phyloP scores from a whole-genome alignment of 1,140 invertebrate genomes.

The Caenorhabditis briggsae region DNA sequence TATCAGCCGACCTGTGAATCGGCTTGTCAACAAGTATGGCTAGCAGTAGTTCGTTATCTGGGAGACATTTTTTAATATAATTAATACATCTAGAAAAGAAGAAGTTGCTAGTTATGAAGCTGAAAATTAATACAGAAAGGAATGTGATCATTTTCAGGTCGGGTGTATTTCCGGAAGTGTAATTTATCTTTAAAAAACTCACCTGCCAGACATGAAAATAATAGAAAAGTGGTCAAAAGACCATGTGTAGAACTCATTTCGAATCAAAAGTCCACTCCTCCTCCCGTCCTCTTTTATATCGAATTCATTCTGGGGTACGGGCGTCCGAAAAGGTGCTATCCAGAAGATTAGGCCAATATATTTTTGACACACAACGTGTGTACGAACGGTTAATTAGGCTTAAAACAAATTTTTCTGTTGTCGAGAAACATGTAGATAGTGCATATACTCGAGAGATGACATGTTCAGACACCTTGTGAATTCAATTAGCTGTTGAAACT shows the following conservation, averaged over 20 bases:
- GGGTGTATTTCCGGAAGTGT: too few species aligned
- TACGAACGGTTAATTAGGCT: slow-evolving; percentile 28
- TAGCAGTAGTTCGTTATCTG: too few species aligned
- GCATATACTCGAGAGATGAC: slow-evolving; percentile 6
- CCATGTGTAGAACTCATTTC: background rate
- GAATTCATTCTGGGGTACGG: background rate
- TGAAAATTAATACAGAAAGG: too few species aligned
- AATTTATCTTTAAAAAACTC: background rate
- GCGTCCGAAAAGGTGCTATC: slow-evolving; percentile 37
- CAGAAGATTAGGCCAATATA: slow-evolving; percentile 21
- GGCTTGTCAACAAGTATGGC: too few species aligned
- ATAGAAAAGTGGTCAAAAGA: background rate
- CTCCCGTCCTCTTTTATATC: slow-evolving; percentile 14
- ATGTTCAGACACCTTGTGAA: slow-evolving; percentile 16
- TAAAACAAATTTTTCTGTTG: slow-evolving; percentile 28
- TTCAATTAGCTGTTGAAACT: slow-evolving; percentile 40
- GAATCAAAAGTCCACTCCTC: slow-evolving; percentile 32
- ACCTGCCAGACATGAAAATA: slow-evolving; percentile 15
- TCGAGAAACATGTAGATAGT: slow-evolving; percentile 13
- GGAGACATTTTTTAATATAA: background rate
- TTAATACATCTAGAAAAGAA: background rate
- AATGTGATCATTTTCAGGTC: too few species aligned
- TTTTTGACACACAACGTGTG: background rate
- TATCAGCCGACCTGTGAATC: too few species aligned
- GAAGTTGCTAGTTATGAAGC: too few species aligned